These are phyloP conservation scores for Spea bombifrons DNA, from an alignment of 2,113 vertebrate genomes.

Conservation along the genomic window DNA sequence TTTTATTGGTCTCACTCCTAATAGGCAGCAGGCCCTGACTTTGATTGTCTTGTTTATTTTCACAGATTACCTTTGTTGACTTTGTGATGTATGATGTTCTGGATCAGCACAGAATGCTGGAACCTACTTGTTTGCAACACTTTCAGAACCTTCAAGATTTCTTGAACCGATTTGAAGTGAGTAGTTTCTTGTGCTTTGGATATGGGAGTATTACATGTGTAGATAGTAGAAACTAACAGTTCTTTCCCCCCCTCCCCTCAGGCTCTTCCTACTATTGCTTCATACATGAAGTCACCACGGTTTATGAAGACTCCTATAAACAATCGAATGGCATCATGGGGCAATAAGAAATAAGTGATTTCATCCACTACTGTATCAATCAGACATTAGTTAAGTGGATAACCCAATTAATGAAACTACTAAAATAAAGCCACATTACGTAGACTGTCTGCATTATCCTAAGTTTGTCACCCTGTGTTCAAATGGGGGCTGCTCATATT, in stretches of 20 bases:
- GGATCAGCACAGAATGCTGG: conserved; percentile 82
- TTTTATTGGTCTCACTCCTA: too few species aligned
- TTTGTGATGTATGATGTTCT: conserved; percentile 87
- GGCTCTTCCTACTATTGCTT: conserved; percentile 83
- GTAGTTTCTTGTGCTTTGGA: neutral
- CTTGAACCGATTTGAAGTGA: conserved; percentile 52
- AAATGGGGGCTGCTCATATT: too few species aligned
- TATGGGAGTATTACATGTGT: neutral
- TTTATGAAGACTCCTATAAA: conserved; percentile 69
- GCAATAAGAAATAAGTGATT: conserved; percentile 56
- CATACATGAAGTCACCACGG: conserved; percentile 77
- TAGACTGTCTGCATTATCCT: too few species aligned
- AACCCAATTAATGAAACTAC: too few species aligned
- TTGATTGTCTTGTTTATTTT: neutral
- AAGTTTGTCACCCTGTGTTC: too few species aligned
- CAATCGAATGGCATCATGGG: conserved; percentile 72
- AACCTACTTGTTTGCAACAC: conserved; percentile 77
- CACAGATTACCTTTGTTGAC: conserved; percentile 87
- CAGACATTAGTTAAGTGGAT: too few species aligned
- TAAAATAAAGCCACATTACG: too few species aligned
- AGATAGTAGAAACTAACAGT: neutral
- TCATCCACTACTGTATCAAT: too few species aligned
- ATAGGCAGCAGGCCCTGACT: too few species aligned
- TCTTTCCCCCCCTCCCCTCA: conserved; percentile 52
- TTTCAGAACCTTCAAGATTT: conserved; percentile 82